These are phyloP conservation scores for Coenonympha arcania DNA, from an alignment of 2,888 invertebrate species.

Conservation along the genomic window DNA sequence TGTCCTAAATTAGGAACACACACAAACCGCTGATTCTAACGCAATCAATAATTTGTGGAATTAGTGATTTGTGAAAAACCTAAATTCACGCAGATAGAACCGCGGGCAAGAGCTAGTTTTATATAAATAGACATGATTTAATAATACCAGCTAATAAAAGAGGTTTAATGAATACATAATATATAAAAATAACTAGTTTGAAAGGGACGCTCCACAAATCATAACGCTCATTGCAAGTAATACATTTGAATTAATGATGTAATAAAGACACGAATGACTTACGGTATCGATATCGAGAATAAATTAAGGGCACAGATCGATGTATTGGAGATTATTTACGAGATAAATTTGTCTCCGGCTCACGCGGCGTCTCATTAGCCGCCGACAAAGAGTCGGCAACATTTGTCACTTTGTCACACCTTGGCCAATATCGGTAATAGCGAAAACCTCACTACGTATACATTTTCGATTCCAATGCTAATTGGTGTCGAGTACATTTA, in stretches of 20 bases:
- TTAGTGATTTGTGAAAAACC: no score
- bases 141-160: neutral
- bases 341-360: constrained; percentile 64
- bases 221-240: constrained; percentile 20
- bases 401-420: constrained; percentile 63
- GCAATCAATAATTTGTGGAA: no score
- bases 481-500: no score
- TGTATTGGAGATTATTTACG: constrained; percentile 65
- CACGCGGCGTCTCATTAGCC: constrained; percentile 59
- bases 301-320: constrained; percentile 65
- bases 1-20: no score
- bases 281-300: constrained; percentile 58
- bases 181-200: constrained; percentile 6
- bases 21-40: no score
- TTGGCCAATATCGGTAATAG: constrained; percentile 64
- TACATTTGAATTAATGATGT: constrained; percentile 44
- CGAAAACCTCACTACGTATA: constrained; percentile 34
- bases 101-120: no score
- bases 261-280: constrained; percentile 60
- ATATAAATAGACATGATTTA: neutral
- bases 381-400: constrained; percentile 62
- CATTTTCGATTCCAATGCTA: constrained; percentile 9
- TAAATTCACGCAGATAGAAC: no score
- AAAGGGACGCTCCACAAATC: constrained; percentile 17
- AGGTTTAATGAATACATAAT: neutral